Evolutionary conservation across 2,888 invertebrate species (phyloP).

Genomic region (Chrysopilus asiliformis): DNA sequence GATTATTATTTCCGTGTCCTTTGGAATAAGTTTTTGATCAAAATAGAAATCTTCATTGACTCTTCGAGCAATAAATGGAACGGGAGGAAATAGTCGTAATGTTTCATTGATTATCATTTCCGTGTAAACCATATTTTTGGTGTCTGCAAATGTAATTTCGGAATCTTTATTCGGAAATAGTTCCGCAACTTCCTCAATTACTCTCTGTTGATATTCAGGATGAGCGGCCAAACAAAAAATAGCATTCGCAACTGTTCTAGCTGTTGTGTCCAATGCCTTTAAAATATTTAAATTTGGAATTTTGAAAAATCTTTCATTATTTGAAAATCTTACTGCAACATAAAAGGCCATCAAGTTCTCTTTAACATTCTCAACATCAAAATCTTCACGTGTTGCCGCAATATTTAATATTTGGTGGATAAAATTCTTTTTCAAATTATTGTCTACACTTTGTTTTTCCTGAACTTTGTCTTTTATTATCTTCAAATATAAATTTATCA

Average conservation of each 20-base stretch:
- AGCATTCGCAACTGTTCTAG: neutral
- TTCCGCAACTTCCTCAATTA: neutral
- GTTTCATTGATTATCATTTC: constrained; percentile 4
- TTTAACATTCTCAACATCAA: neutral
- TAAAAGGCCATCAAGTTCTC: neutral
- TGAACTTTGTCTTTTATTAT: no score
- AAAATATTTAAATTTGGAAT: neutral
- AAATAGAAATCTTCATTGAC: neutral
- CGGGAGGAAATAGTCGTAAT: neutral
- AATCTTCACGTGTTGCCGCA: neutral
- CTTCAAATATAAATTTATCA: no score
- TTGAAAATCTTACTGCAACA: neutral
- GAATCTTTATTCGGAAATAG: neutral
- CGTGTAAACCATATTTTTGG: neutral
- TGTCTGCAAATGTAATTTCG: neutral
- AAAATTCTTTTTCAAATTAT: neutral
- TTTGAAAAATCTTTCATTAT: neutral
- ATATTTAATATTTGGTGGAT: neutral
- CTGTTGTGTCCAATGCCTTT: neutral
- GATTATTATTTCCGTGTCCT: neutral
- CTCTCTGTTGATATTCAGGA: neutral
- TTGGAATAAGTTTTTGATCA: neutral
- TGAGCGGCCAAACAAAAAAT: neutral
- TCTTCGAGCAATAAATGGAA: neutral
- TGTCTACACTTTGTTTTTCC: no score